Evolutionary conservation across 1,140 invertebrate genomes (phyloP), one percentile per base, ranked within the genome.

Genomic region (Elymnias hypermnestra): DNA sequence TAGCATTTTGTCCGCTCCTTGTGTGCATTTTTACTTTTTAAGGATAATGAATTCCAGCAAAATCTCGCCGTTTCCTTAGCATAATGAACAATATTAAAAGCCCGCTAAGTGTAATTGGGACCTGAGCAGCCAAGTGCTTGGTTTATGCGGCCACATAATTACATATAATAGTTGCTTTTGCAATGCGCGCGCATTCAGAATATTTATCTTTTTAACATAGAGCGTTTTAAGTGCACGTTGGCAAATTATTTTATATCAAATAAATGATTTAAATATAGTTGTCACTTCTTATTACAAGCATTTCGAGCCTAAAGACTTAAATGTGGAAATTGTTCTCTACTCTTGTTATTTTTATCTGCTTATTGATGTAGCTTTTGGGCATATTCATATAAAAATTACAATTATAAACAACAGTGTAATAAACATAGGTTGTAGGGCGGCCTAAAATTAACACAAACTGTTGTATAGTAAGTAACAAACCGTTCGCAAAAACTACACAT

Each of bases 71-170:
- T 75, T 81, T 77, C 63, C 70, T 72, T 67, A 65, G 58, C 57
- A 70, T 75, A 75, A 82, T 77, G 72, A 73, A 76, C 64, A 77
- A 79, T 83, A 76, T 74, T 77, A 75, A 76, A 70, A 64, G 54
- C 37, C 62, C 53, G 70, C 64, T 77, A 77, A 76, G 68, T 73
- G 63, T 79, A 83, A 83, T 79, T 75, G 69, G 74, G 58, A 56
- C 55, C 59, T 49, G 66, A 67, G 54, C 68, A 72, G 71, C 65
- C 57, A 69, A 78, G 60, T 72, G 64, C 56, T 71, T 63, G 53
- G 71, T 70, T 73, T 75, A 78, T 67, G 70, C 70, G 66, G 63
- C 65, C 67, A 59, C 66, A 74, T 83, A 81, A 83, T 83, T 77
- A 72, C 63, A 55, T 69, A 70, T 78, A 81, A 78, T 82, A 75